Evolutionary conservation across 2,888 invertebrate genomes (phyloP).

Genomic region (Metallyticus violacea): DNA sequence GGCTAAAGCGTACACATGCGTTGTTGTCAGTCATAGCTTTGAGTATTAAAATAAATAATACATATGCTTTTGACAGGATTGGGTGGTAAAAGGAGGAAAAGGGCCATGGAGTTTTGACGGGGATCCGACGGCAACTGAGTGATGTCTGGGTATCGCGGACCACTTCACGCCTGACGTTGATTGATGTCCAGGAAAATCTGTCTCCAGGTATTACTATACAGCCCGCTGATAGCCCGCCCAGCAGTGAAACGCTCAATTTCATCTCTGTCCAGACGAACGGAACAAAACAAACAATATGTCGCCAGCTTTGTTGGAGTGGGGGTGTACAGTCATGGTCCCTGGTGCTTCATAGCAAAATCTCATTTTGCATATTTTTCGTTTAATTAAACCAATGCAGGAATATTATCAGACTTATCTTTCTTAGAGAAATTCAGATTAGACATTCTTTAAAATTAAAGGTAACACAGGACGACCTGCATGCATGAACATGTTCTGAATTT

Average conservation of each 20-base stretch:
- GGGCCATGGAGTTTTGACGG: not conserved
- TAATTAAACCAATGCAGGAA: too few species aligned
- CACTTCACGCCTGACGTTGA: not conserved
- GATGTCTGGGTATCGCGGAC: not conserved
- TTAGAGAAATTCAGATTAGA: too few species aligned
- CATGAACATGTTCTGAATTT: too few species aligned
- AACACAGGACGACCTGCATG: too few species aligned
- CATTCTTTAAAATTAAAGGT: too few species aligned
- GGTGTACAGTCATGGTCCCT: not conserved
- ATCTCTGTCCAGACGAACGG: not conserved
- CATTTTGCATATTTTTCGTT: too few species aligned
- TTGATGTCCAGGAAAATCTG: not conserved
- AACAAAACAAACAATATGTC: not conserved
- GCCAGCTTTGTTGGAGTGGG: not conserved
- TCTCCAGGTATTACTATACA: not conserved
- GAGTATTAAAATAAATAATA: not conserved
- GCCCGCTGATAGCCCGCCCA: not conserved
- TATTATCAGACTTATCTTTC: too few species aligned
- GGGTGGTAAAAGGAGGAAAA: not conserved
- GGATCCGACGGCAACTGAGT: not conserved
- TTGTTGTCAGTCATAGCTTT: not conserved
- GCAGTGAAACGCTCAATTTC: not conserved
- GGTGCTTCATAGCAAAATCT: not conserved
- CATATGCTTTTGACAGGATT: not conserved
- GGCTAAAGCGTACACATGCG: not conserved